Evolutionary conservation across 2,113 vertebrate genomes (phyloP).

Genomic region (Lepus americanus): DNA sequence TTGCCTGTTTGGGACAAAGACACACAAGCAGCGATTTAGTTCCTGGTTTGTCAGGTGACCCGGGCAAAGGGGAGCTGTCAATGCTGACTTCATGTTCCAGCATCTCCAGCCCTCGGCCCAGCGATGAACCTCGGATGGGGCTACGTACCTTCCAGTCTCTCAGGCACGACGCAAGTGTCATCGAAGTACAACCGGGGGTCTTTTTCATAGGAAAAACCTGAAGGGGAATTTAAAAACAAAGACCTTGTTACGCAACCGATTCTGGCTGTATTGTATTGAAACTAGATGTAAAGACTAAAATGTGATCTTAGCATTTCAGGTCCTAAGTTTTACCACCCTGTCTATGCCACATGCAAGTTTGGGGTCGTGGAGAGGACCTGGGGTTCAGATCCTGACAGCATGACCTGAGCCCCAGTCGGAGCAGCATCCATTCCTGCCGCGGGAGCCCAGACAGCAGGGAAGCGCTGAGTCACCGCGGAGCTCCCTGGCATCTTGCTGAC

Average conservation of each 20-base stretch:
- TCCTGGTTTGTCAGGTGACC: neutral
- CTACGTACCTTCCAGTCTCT: slow-evolving; percentile 94
- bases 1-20: slow-evolving; percentile 88
- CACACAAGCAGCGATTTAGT: neutral
- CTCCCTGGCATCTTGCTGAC: neutral
- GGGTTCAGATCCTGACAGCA: neutral
- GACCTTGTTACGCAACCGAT: neutral
- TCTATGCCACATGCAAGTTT: neutral
- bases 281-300: slow-evolving; percentile 10
- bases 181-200: slow-evolving; percentile 95
- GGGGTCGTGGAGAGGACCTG: neutral
- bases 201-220: slow-evolving; percentile 95
- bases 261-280: neutral
- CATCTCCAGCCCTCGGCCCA: neutral
- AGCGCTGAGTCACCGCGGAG: neutral
- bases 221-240: slow-evolving; percentile 47
- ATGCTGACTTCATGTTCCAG: neutral
- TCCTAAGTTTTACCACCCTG: neutral
- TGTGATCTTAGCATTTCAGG: neutral
- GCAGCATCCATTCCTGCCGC: neutral
- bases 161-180: slow-evolving; percentile 96
- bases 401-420: neutral
- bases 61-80: neutral
- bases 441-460: neutral
- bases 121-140: neutral